Percentiles rank a stretch among this genome's conserved stretches.
Evolutionary conservation across 2,888 invertebrate genomes (phyloP).

Genomic region (Sesia bembeciformis): DNA sequence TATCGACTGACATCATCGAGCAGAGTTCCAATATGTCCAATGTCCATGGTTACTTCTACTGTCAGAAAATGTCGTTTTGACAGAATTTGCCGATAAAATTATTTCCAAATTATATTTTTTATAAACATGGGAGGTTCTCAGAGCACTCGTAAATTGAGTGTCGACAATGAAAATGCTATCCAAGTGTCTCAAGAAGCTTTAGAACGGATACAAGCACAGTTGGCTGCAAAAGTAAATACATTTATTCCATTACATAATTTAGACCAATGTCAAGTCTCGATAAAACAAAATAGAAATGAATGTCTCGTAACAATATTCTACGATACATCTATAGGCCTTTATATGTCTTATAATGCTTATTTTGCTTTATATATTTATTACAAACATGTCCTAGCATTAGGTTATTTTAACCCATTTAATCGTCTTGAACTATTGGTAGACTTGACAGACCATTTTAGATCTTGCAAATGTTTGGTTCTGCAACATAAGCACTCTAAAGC

Average conservation of each 20-base stretch:
- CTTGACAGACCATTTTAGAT: too few species aligned
- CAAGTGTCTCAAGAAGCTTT: slow-evolving; percentile 67
- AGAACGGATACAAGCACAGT: slow-evolving; percentile 61
- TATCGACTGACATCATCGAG: too few species aligned
- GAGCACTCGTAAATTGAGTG: slow-evolving; percentile 69
- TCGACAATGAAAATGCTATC: slow-evolving; percentile 66
- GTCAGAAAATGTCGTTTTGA: slow-evolving; percentile 55
- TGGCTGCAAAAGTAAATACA: slow-evolving; percentile 57
- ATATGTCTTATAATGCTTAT: not conserved
- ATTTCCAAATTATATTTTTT: slow-evolving; percentile 37
- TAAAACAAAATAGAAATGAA: slow-evolving; percentile 22
- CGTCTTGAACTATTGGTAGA: not conserved
- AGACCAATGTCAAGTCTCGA: slow-evolving; percentile 56
- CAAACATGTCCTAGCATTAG: not conserved
- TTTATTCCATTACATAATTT: slow-evolving; percentile 65
- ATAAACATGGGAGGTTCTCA: slow-evolving; percentile 74
- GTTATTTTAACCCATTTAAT: not conserved
- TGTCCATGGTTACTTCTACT: too few species aligned
- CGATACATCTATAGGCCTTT: not conserved
- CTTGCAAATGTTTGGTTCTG: too few species aligned
- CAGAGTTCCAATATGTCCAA: too few species aligned
- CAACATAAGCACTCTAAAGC: too few species aligned
- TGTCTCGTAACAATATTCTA: not conserved
- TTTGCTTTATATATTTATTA: not conserved
- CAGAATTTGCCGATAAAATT: slow-evolving; percentile 52